phyloP scores from a whole-genome alignment of 1,140 invertebrate species.

The Apolygus lucorum region DNA sequence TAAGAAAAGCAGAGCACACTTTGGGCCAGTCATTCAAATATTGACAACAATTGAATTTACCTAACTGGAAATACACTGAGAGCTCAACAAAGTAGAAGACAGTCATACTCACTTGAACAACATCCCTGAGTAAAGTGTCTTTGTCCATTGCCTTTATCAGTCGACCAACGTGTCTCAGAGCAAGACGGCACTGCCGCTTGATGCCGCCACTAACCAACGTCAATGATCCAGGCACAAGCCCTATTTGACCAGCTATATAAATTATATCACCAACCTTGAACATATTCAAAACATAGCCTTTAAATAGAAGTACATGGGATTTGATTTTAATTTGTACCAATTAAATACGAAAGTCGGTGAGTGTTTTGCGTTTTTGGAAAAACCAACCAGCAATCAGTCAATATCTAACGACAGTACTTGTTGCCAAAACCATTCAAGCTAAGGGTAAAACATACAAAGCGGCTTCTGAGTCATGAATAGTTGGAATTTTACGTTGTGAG shows the following conservation, averaged over 20 bases:
- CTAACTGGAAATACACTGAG: too few species aligned
- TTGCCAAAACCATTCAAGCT: too few species aligned
- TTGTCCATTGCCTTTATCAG: constrained; percentile 69
- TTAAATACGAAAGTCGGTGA: too few species aligned
- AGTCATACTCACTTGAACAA: constrained; percentile 67
- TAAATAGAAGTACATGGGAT: neutral
- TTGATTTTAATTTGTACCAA: neutral
- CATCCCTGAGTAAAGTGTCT: constrained; percentile 62
- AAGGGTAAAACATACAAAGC: too few species aligned
- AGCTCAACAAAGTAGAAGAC: too few species aligned
- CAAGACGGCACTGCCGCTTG: constrained; percentile 65
- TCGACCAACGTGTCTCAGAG: constrained; percentile 70
- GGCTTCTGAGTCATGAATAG: too few species aligned
- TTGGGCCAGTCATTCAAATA: too few species aligned
- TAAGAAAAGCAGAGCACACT: too few species aligned
- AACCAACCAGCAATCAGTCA: too few species aligned
- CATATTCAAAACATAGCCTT: neutral
- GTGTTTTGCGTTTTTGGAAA: too few species aligned
- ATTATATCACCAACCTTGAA: constrained; percentile 55
- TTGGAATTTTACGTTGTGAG: neutral
- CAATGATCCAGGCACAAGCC: constrained; percentile 77
- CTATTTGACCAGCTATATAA: constrained; percentile 84
- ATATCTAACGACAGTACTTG: too few species aligned
- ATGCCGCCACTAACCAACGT: constrained; percentile 60
- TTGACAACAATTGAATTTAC: too few species aligned